Percentiles rank a stretch among this genome's conserved stretches.
Evolutionary conservation across 1,140 invertebrate genomes (phyloP).

Genomic region (Chionoecetes opilio): DNA sequence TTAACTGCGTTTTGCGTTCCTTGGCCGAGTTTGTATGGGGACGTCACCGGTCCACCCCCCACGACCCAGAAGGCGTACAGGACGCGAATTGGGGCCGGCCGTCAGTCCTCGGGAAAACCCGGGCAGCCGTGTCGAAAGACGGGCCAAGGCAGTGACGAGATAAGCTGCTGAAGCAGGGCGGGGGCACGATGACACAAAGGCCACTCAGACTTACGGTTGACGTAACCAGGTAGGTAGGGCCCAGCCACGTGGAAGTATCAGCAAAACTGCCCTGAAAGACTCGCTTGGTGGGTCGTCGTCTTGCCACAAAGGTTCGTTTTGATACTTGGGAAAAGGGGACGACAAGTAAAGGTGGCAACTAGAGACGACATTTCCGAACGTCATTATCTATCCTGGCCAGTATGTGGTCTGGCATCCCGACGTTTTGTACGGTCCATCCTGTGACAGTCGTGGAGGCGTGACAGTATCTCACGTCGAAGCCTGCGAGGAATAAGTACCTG

Average conservation of each 20-base stretch:
- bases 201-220: conserved; percentile 34
- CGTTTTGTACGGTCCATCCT: conserved; percentile 12
- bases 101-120: background rate
- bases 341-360: conserved; percentile 28
- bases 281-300: too few species aligned
- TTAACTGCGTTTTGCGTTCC: conserved; percentile 59
- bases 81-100: conserved; percentile 67
- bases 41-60: conserved; percentile 54
- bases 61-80: conserved; percentile 55
- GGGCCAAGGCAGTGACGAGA: background rate
- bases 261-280: conserved; percentile 16
- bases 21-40: conserved; percentile 50
- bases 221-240: conserved; percentile 42
- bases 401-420: background rate
- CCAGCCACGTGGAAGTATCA: conserved; percentile 59
- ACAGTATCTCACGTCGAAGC: background rate
- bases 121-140: conserved; percentile 27
- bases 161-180: too few species aligned
- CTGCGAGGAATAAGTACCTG: background rate
- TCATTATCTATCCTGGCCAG: conserved; percentile 53
- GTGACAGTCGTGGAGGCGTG: too few species aligned
- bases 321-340: background rate
- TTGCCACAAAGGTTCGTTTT: too few species aligned
- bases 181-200: conserved; percentile 48
- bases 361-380: background rate